Evolutionary conservation across 53 echinoderm and acorn worm genomes (phyloP).

Genomic region (Hippasteria phrygiana): DNA sequence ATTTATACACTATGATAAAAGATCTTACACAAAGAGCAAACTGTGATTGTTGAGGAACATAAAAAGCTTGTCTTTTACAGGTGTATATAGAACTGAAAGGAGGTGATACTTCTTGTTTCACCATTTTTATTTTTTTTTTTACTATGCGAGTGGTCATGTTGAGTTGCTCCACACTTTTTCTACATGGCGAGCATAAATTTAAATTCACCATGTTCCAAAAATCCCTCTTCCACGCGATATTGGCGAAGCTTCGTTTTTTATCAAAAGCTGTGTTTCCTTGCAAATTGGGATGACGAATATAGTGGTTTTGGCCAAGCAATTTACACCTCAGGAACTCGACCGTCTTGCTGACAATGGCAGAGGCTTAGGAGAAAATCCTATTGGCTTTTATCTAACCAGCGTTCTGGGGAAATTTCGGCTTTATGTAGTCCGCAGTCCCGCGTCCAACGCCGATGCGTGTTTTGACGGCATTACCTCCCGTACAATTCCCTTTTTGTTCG

Average conservation of each 20-base stretch:
- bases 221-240: neutral
- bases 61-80: constrained; percentile 3
- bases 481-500: constrained; percentile 38
- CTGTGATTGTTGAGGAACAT: constrained; percentile 3
- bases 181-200: neutral
- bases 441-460: neutral
- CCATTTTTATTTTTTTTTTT: neutral
- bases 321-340: constrained; percentile 11
- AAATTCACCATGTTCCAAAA: neutral
- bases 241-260: neutral
- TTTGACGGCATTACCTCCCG: neutral
- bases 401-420: neutral
- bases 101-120: no score
- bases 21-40: no score
- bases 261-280: neutral
- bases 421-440: neutral
- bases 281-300: constrained; percentile 26
- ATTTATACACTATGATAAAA: neutral
- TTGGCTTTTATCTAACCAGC: neutral
- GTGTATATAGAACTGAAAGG: neutral
- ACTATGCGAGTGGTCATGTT: neutral
- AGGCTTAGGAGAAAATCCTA: neutral
- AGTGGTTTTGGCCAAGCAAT: neutral
- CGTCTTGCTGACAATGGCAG: constrained; percentile 3
- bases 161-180: neutral